Conservation (phyloP, 2,797 vertebrate species). For the Dromococcyx pavoninus region DNA sequence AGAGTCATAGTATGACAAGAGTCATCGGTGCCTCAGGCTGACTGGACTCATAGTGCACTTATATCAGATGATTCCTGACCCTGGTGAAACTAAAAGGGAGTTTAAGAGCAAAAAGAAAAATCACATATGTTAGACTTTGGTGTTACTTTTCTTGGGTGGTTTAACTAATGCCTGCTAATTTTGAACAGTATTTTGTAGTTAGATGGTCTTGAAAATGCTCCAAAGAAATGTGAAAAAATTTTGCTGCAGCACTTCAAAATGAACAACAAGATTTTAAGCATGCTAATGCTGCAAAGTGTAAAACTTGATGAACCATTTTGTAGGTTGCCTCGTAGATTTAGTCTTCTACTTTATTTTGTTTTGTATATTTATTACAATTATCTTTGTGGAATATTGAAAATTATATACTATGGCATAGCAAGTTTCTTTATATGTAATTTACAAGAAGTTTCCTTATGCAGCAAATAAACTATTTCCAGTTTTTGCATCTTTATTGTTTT, state of each 20-base stretch:
- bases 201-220: conserved; percentile 67
- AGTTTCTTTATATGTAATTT: conserved; percentile 78
- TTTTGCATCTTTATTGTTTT: conserved; percentile 19
- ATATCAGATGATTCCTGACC: conserved; percentile 12
- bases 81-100: conserved; percentile 40
- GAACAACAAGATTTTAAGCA: conserved; percentile 42
- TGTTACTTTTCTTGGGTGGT: conserved; percentile 49
- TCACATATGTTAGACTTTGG: neutral
- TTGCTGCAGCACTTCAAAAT: conserved; percentile 66
- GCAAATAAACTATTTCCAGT: conserved; percentile 76
- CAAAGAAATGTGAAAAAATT: conserved; percentile 78
- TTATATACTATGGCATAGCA: conserved; percentile 75
- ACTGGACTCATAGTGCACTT: conserved; percentile 44
- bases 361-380: conserved; percentile 81
- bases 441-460: conserved; percentile 71
- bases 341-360: conserved; percentile 74
- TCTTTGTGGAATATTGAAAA: conserved; percentile 78
- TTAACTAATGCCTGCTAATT: conserved; percentile 50
- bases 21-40: conserved; percentile 18
- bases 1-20: conserved; percentile 36
- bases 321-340: conserved; percentile 74
- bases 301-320: conserved; percentile 76
- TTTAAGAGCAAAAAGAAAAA: conserved; percentile 8
- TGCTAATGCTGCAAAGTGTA: conserved; percentile 70
- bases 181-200: conserved; percentile 60